Base-by-base conservation (phyloP, 2,888 invertebrate genomes). In the Orchesella flavescens region DNA sequence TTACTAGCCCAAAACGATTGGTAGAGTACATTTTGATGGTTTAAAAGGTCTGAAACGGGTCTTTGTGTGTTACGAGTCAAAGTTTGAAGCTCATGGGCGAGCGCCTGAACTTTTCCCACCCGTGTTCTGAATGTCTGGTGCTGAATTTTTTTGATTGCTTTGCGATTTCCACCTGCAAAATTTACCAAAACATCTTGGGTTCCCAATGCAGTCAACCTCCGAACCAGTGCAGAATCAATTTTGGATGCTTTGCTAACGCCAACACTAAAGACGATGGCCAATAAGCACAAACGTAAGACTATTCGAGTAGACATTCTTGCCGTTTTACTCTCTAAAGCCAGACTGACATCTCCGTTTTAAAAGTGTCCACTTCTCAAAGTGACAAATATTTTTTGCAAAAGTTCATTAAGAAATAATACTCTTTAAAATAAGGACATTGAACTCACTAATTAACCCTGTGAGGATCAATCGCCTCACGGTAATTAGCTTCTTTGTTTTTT, bases 1-100 rank as follows among this genome's bases (percentile, higher is more conserved):
- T 78, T 78, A 24, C 78, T 71, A 4, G 69, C 19, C 78, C 78
- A 78, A 24, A 78, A 78, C 0, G 78, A 71, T 15, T 46, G n/a
- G 19, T 15, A 17, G 46, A 46, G 12, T 0, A 63, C 69, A 12
- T 23, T 43, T 57, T 43, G 57, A 2, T 23, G 10, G 5, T 44
- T 3, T 5, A 78, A 43, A 21, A 34, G 61, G 17, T 55, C 43
- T 12, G 13, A 1, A 15, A 78, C 49, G 0, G 78, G 61, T 0
- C 17, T 46, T 68, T 78, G 78, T 17, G 13, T 19, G 3, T 9
- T 17, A 5, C 61, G 24, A 5, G 61, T 15, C 12, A 71, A 21
- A 1, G 13, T 2, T 3, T 78, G 59, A 0, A 78, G 78, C 0
- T 17, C 71, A 0, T 55, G 0, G 1, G 21, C 59, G 7, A 78